Conservation (phyloP, 2,113 vertebrate species). For the mouse (Mus musculus) region GRCm39 chr4:49642501-49643000, state of each 20-base stretch:
- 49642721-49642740: conserved; percentile 50
- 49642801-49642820: not conserved
- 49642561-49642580: not conserved
- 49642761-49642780: conserved; percentile 7
- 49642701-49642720: not conserved
- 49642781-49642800: not conserved
- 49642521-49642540: conserved; percentile 19
- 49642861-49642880: not conserved
- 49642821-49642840: not conserved
- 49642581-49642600: not conserved
- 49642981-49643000: not conserved
- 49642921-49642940: not conserved
- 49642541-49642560: not conserved
- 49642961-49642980: not conserved
- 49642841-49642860: not conserved
- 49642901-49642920: not conserved
- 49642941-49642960: conserved; percentile 30
- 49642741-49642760: not conserved
- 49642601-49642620: not conserved
- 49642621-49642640: not conserved
- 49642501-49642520: not conserved
- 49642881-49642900: not conserved
- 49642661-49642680: not conserved
- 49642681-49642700: not conserved
- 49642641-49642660: not conserved